Evolutionary conservation across 2,113 vertebrate species (phyloP).

Genomic region (Talpa occidentalis): DNA sequence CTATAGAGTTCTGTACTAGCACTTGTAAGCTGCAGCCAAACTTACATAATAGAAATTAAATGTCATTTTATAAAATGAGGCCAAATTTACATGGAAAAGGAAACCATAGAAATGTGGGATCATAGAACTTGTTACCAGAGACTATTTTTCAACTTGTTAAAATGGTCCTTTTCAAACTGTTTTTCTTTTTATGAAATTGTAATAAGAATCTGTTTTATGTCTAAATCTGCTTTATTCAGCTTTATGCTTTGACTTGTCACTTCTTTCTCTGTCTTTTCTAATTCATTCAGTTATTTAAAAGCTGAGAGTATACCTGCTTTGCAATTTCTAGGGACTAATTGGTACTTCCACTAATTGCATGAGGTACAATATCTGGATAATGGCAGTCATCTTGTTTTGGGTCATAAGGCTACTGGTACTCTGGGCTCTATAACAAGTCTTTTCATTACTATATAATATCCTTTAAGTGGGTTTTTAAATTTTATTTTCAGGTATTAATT

Average conservation of each 20-base stretch:
- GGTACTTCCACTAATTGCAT: constrained; percentile 72
- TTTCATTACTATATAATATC: constrained; percentile 69
- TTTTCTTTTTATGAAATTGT: constrained; percentile 64
- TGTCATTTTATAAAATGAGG: constrained; percentile 60
- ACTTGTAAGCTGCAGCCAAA: constrained; percentile 48
- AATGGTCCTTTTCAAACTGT: constrained; percentile 23
- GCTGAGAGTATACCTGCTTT: constrained; percentile 59
- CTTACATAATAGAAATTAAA: constrained; percentile 58
- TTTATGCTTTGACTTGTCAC: constrained; percentile 5
- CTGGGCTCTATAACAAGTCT: constrained; percentile 35
- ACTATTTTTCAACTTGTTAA: constrained; percentile 29
- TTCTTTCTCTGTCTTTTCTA: constrained; percentile 66
- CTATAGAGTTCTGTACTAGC: neutral
- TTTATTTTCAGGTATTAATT: constrained; percentile 76
- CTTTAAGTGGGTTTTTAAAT: constrained; percentile 68
- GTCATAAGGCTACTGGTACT: constrained; percentile 67
- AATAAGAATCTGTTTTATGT: constrained; percentile 63
- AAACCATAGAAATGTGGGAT: constrained; percentile 45
- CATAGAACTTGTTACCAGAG: constrained; percentile 29
- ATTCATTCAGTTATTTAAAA: constrained; percentile 67
- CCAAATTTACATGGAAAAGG: constrained; percentile 58
- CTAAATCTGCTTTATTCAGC: constrained; percentile 54
- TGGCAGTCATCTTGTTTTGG: constrained; percentile 65
- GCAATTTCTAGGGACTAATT: constrained; percentile 76
- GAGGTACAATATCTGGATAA: constrained; percentile 69